A percentile compares a stretch with the other conserved stretches of the same genome.
These are phyloP conservation scores for Melanostoma scalare DNA, from an alignment of 2,888 invertebrate genomes.

Conservation along the genomic window DNA sequence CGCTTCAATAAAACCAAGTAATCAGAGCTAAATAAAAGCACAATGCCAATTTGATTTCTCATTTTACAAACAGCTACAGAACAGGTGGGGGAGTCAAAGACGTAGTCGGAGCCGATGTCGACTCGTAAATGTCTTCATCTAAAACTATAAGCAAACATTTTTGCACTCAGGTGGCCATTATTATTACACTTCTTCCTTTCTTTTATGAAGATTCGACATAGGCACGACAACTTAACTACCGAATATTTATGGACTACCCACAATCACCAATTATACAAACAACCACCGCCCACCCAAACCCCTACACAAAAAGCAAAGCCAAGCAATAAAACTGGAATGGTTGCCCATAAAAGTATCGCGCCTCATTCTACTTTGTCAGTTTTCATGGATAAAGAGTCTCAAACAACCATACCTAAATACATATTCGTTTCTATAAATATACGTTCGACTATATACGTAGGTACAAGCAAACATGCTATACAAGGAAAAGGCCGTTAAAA, in stretches of 20 bases:
- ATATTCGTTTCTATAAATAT: no score
- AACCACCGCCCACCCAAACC: constrained; percentile 8
- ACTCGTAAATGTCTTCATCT: no score
- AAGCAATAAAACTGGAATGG: constrained; percentile 55
- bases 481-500: constrained; percentile 39
- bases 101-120: no score
- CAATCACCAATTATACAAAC: constrained; percentile 57
- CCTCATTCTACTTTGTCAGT: constrained; percentile 5
- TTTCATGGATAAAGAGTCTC: neutral
- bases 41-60: no score
- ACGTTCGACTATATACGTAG: no score
- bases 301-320: constrained; percentile 47
- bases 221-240: constrained; percentile 71
- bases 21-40: no score
- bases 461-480: neutral
- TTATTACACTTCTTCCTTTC: constrained; percentile 46
- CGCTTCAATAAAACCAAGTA: no score
- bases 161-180: constrained; percentile 21
- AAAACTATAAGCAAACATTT: constrained; percentile 22
- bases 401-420: neutral
- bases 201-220: constrained; percentile 64
- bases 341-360: constrained; percentile 39
- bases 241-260: constrained; percentile 69
- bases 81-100: no score
- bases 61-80: no score